Percentiles rank a stretch among this genome's conserved stretches.
Evolutionary conservation across 2,113 vertebrate species (phyloP).

Genomic region (Micromys minutus): DNA sequence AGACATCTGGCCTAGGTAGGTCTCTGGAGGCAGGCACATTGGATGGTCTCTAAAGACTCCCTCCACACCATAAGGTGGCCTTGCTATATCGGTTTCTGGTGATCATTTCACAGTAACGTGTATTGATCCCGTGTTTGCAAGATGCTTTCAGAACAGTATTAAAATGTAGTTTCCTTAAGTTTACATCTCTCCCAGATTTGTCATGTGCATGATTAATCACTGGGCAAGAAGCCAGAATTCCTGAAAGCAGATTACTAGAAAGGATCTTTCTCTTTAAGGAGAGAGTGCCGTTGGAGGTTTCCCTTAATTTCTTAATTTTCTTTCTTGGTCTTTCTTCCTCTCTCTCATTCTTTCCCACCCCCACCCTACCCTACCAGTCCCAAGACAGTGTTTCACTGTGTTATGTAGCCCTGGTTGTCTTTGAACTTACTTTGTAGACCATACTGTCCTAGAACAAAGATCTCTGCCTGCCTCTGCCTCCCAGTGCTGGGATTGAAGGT

Average conservation of each 20-base stretch:
- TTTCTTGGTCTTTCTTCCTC: background rate
- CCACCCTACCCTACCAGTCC: background rate
- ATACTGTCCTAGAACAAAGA: background rate
- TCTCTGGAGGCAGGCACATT: background rate
- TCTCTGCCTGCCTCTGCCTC: background rate
- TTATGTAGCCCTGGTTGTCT: background rate
- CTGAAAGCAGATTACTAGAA: slow-evolving; percentile 54
- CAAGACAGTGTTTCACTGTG: background rate
- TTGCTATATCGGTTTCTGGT: background rate
- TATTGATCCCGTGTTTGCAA: slow-evolving; percentile 43
- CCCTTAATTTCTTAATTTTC: slow-evolving; percentile 57
- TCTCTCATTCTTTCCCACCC: background rate
- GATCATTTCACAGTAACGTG: background rate
- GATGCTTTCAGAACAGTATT: slow-evolving; percentile 52
- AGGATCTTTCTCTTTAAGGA: slow-evolving; percentile 33
- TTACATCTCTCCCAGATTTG: slow-evolving; percentile 63
- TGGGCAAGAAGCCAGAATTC: slow-evolving; percentile 40
- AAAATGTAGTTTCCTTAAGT: slow-evolving; percentile 65
- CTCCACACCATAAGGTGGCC: background rate
- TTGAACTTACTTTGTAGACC: background rate
- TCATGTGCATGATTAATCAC: slow-evolving; percentile 51
- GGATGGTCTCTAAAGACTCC: background rate
- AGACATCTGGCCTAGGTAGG: background rate
- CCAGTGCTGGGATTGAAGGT: background rate
- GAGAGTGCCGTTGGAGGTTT: slow-evolving; percentile 12